Percentiles rank a stretch among this genome's conserved stretches.
Evolutionary conservation across 2,113 vertebrate species (phyloP).

Genomic region (Neofelis nebulosa): DNA sequence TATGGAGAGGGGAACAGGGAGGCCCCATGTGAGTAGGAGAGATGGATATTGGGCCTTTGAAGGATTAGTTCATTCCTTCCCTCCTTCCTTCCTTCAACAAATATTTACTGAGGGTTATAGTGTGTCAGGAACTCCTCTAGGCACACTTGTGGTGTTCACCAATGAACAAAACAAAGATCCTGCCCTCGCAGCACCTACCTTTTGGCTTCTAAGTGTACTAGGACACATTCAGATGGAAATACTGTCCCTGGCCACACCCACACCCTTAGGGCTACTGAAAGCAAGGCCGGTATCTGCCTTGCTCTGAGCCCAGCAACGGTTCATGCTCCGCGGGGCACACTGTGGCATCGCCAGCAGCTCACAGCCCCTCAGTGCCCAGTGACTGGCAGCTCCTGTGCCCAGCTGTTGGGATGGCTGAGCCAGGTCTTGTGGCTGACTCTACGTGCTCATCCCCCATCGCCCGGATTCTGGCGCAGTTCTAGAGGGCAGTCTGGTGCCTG

Average conservation of each 20-base stretch:
- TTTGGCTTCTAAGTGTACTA: neutral
- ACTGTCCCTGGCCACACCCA: accelerated
- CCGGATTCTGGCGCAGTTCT: neutral
- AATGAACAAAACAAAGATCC: neutral
- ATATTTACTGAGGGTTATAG: neutral
- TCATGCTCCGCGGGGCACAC: no score
- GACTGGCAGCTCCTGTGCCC: no score
- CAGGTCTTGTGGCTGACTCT: no score
- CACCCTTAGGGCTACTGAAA: neutral
- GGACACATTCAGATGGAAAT: neutral
- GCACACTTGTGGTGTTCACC: neutral
- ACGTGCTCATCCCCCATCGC: accelerated
- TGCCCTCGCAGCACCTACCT: neutral
- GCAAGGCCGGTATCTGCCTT: neutral
- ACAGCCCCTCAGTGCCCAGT: neutral
- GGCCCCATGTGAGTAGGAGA: neutral
- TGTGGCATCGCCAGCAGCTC: neutral
- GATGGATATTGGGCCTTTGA: neutral
- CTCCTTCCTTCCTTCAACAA: neutral
- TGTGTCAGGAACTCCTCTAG: neutral
- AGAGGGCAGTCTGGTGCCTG: neutral
- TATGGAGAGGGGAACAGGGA: neutral
- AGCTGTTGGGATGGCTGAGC: neutral
- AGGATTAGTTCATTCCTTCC: neutral
- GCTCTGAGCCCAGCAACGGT: no score